Evolutionary conservation across 2,113 vertebrate genomes (phyloP), one percentile per base, ranked within the genome.

Genomic region (Hippocampus abdominalis): DNA sequence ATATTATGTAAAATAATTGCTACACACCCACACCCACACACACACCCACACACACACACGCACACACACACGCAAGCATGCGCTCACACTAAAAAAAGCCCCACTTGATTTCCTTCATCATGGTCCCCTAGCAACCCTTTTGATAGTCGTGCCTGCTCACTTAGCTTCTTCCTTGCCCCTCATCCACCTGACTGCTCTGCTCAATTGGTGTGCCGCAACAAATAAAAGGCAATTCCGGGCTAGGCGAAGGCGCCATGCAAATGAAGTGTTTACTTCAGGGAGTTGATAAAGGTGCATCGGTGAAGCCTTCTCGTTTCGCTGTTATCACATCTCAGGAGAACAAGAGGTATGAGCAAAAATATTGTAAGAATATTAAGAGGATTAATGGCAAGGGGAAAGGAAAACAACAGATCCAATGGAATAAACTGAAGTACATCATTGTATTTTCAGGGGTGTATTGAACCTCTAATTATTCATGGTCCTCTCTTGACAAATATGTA

Each of bases 81-180:
- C 27, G 8, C 20, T 5, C 20, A 23, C 44, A 25, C 40, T 9
- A 51, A 48, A 63, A 66, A 84, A 75, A 65, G 73, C 81, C 80
- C 63, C 75, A 83, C 88, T 90, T 88, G 81, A 88, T 84, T 90
- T 86, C 85, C 87, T 90, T 84, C 81, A 82, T 89, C 80, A 83
- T 80, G 25, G 84, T 91, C 86, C 85, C 90, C 87, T 90, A 91
- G 91, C 89, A 89, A 91, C 89, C 27, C 76, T 85, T 74, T 73
- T 87, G 78, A 85, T 84, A 72, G 73, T 3, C 36, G 74, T 69
- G 80, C 79, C 81, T 84, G 79, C 65, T 82, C 68, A 71, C 85
- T 88, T 78, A 83, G 74, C 77, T n/a, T 54, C 68, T 82, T 74
- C 70, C 69, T 86, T 79, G 71, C 68, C 72, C 72, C 60, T 81